These are phyloP conservation scores for Triplophysa rosa DNA, from an alignment of 2,113 vertebrate species.

Conservation along the genomic window DNA sequence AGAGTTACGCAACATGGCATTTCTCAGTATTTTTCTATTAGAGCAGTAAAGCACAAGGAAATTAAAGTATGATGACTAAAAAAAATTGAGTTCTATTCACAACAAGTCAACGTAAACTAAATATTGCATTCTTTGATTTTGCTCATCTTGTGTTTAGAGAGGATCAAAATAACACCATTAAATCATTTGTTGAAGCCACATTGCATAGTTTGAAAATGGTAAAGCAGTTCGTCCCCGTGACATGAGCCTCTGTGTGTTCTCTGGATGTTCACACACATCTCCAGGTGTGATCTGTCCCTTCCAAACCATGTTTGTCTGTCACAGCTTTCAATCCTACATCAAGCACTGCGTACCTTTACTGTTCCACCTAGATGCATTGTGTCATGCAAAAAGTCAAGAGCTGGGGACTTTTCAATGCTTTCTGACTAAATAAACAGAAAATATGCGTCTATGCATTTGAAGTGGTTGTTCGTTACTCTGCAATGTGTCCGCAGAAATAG, in stretches of 20 bases:
- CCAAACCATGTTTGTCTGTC: slow-evolving; percentile 38
- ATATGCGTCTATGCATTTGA: neutral
- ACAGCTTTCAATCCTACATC: slow-evolving; percentile 42
- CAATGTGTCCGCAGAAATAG: neutral
- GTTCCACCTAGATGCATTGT: slow-evolving; percentile 10
- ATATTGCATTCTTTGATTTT: neutral
- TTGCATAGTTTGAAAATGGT: neutral
- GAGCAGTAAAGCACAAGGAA: neutral
- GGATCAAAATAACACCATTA: neutral
- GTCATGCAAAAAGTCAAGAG: neutral
- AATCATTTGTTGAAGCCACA: neutral
- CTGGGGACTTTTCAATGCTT: slow-evolving; percentile 15
- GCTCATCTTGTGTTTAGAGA: neutral
- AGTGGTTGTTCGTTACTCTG: neutral
- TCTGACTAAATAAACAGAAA: slow-evolving; percentile 16
- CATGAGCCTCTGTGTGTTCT: slow-evolving; percentile 22
- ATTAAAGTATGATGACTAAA: neutral
- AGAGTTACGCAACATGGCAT: slow-evolving; percentile 20
- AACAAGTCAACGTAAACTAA: neutral
- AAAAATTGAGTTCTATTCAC: neutral
- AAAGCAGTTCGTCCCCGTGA: slow-evolving; percentile 10
- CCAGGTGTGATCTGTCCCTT: slow-evolving; percentile 63
- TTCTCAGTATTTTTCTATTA: slow-evolving; percentile 13
- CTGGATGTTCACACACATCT: slow-evolving; percentile 67
- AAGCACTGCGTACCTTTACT: slow-evolving; percentile 45